These are phyloP conservation scores for Sitta carolinensis DNA, from an alignment of 2,797 vertebrate genomes.

Conservation along the genomic window DNA sequence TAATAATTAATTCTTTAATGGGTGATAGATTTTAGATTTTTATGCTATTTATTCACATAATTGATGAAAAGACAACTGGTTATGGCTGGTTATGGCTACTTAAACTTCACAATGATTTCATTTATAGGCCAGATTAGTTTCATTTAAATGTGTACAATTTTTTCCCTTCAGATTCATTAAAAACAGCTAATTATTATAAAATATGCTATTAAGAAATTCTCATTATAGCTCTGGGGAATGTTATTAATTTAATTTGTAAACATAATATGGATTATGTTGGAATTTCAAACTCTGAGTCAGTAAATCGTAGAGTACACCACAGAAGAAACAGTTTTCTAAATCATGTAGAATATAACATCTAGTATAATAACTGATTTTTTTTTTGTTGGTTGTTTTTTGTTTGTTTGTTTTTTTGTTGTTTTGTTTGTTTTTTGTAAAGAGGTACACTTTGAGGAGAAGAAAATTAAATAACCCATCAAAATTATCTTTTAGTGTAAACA, in stretches of 20 bases:
- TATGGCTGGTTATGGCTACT: neutral
- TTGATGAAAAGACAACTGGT: neutral
- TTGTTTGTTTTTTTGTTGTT: neutral
- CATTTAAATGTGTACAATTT: neutral
- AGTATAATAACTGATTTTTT: neutral
- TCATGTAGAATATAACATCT: neutral
- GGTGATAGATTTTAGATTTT: neutral
- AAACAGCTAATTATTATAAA: neutral
- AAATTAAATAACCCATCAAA: neutral
- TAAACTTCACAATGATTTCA: neutral
- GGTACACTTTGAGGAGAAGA: rapidly evolving
- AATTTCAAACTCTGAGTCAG: neutral
- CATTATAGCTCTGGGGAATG: neutral
- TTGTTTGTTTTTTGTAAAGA: neutral
- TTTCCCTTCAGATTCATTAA: neutral
- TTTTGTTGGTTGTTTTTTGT: neutral
- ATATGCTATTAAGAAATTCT: neutral
- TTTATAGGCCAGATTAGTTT: neutral
- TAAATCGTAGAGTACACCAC: neutral
- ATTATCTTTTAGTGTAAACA: neutral
- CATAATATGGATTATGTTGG: neutral
- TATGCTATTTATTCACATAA: neutral
- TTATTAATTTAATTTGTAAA: neutral
- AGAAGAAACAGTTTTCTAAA: neutral
- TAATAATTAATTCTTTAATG: neutral